Evolutionary conservation across 2,888 invertebrate genomes (phyloP), one percentile per base, ranked within the genome.

Genomic region (Mylabris sibirica): DNA sequence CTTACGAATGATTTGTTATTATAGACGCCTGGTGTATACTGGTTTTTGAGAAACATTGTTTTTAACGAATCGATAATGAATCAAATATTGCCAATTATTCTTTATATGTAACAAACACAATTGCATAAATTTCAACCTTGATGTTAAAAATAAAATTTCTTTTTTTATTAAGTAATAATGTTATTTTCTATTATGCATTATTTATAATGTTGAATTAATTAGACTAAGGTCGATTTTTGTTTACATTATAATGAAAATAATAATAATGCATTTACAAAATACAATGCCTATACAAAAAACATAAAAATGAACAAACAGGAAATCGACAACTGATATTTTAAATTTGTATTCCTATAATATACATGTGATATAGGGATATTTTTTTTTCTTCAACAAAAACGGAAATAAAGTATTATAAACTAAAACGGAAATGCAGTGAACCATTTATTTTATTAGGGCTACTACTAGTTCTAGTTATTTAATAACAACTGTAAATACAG

Each of bases 391-490:
- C 11, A 12, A 24, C 12, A 49, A 24, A 22, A 53, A 57, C 57
- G 57, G 57, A 57, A 57, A 57, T 22, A 3, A 57, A 12, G 4
- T 24, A 57, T 57, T 57, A 57, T 57, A 57, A 3, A 57, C 24
- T 57, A 11, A 20, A 57, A 24, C 57, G 57, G 57, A 57, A 57
- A 57, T 57, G 57, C 57, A 57, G 22, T 57, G 22, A 57, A 57
- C 57, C 57, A 24, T 57, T 57, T 57, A 57, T 24, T 24, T 57
- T 24, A 22, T 24, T 57, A 24, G 57, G 57, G 57, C 24, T 57
- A 49, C 3, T 49, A n/a, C n/a, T n/a, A n/a, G n/a, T n/a, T n/a
- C n/a, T 49, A 20, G 2, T 22, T 24, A 12, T 57, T 24, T 14
- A 57, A 20, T 24, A 57, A 6, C 22, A n/a, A 53, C 11, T 11